Evolutionary conservation across 2,113 vertebrate genomes (phyloP), one percentile per base, ranked within the genome.

Genomic region (Rhagologus leucostigma): DNA sequence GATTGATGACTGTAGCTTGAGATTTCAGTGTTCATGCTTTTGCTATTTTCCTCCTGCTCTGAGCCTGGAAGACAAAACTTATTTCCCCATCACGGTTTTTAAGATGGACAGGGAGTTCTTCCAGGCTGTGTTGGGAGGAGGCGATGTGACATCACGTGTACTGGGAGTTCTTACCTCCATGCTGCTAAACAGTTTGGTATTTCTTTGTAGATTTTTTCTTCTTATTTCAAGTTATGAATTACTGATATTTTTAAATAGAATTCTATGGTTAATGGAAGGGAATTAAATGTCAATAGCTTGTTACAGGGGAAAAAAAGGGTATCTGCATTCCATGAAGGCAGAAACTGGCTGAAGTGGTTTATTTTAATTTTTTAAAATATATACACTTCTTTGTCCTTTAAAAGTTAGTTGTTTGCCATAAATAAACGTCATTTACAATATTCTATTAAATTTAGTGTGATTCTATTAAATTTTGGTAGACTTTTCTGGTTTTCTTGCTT

Each of bases 51-150:
- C 0, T 67, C 16, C 41, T 62, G 18, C 18, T 76, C 6, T n/a
- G 14, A 56, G 13, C 8, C 15, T 3, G 1, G 10, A 67, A 13
- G 13, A 27, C 11, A 30, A 11, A 46, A 21, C 15, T 44, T 30
- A 1, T 63, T 76, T 59, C 11, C 1, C 4, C 2, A 3, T 13
- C 0, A 0, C 11, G 11, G 5, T 20, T 60, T 13, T 10, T 11
- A 3, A 6, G 29, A 11, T 21, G 20, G 8, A 6, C 1, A 5
- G 3, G 6, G 20, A 42, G 9, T 17, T n/a, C 22, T 15, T 33
- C 5, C 5, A 12, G 8, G 2, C 18, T 7, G 4, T 9, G 16
- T 0, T 4, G 16, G 46, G n/a, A 42, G 30, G 33, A n/a, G 4
- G 16, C 3, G 10, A 7, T 35, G n/a, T 23, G 9, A 11, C 1